These are phyloP conservation scores for Manis crassicaudata DNA, from an alignment of 2,797 vertebrate genomes.

Conservation along the genomic window DNA sequence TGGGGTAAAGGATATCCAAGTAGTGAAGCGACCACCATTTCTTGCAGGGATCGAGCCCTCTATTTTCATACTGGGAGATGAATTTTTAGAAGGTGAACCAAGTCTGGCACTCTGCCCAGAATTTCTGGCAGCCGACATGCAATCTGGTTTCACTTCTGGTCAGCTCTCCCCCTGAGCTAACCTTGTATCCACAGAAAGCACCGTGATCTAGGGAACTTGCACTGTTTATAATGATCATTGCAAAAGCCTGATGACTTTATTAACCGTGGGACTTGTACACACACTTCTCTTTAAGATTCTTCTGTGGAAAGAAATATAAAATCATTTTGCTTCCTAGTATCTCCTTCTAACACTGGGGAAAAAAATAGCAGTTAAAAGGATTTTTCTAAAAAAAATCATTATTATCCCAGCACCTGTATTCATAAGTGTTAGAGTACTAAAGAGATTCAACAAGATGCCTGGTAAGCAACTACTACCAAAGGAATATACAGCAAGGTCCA, in stretches of 20 bases:
- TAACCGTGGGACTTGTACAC: slow-evolving; percentile 28
- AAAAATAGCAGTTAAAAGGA: slow-evolving; percentile 32
- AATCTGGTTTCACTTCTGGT: slow-evolving; percentile 72
- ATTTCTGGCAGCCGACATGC: slow-evolving; percentile 67
- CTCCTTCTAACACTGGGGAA: background rate
- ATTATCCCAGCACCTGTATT: slow-evolving; percentile 39
- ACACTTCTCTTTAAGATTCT: slow-evolving; percentile 39
- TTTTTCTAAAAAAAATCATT: slow-evolving; percentile 40
- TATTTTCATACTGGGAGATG: slow-evolving; percentile 76
- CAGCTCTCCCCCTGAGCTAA: slow-evolving; percentile 70
- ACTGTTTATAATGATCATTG: slow-evolving; percentile 58
- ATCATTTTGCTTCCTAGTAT: slow-evolving; percentile 31
- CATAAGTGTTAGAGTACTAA: background rate
- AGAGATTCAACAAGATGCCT: slow-evolving; percentile 35
- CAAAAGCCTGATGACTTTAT: slow-evolving; percentile 66
- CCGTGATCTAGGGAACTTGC: slow-evolving; percentile 60
- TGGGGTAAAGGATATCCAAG: slow-evolving; percentile 46
- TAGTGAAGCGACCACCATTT: slow-evolving; percentile 37
- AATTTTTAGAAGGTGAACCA: slow-evolving; percentile 79
- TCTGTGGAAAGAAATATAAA: slow-evolving; percentile 54
- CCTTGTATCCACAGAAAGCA: slow-evolving; percentile 65
- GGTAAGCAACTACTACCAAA: slow-evolving; percentile 35
- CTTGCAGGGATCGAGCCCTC: slow-evolving; percentile 69
- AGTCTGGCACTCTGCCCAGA: slow-evolving; percentile 76
- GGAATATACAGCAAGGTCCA: slow-evolving; percentile 15